A percentile compares a stretch with the other conserved stretches of the same genome.
Evolutionary conservation across 2,113 vertebrate species (phyloP).

Genomic region (Aegithalos caudatus): DNA sequence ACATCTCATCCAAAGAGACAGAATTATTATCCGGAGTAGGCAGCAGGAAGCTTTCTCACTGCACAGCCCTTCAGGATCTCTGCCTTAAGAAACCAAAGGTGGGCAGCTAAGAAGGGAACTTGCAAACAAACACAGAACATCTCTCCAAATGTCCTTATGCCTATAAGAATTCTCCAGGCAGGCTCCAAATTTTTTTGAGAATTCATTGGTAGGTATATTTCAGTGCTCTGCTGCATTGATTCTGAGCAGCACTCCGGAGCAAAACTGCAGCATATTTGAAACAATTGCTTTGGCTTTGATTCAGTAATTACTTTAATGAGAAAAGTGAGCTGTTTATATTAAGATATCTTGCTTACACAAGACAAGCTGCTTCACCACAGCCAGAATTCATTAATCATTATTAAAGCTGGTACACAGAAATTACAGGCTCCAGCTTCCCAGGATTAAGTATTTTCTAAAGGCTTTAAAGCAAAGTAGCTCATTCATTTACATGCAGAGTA

Average conservation of each 20-base stretch:
- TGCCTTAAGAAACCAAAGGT: neutral
- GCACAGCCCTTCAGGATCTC: neutral
- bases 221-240: neutral
- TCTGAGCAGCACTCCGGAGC: neutral
- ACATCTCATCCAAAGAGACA: neutral
- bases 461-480: neutral
- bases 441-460: neutral
- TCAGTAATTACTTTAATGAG: constrained; percentile 38
- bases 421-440: neutral
- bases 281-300: neutral
- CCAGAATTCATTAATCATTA: neutral
- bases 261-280: neutral
- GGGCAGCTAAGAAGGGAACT: neutral
- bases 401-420: neutral
- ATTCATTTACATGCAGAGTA: neutral
- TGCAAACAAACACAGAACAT: neutral
- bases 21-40: neutral
- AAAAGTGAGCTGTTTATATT: constrained; percentile 16
- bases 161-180: accelerated
- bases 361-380: neutral
- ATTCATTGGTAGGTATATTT: neutral
- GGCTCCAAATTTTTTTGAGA: neutral
- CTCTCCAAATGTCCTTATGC: neutral
- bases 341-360: constrained; percentile 13
- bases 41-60: neutral